Evolutionary conservation across 2,113 vertebrate species (phyloP), one percentile per base, ranked within the genome.

Genomic region (Cebus imitator): DNA sequence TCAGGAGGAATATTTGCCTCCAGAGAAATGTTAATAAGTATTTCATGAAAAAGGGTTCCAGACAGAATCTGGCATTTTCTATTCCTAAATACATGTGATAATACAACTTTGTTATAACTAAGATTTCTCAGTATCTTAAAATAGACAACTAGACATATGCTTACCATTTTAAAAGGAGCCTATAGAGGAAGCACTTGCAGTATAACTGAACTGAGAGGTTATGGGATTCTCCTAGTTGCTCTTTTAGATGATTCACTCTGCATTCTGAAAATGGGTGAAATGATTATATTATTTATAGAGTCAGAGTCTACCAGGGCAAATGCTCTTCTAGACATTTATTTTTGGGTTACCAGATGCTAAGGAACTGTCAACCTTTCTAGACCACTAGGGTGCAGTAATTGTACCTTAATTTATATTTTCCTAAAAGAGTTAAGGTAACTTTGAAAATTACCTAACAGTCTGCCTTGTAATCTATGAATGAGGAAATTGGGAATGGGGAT

Each of bases 51-150:
- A 94, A 66, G 6, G 6, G 20, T 95, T 92, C 76, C 37, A 93
- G 81, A 79, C 40, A 87, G 87, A 95, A 92, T 87, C 50, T 83
- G 52, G 48, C 37, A 72, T 94, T 95, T 97, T 97, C 43, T 95
- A 66, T 92, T 95, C 68, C 45, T 93, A 93, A 91, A 45, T 94
- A 75, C 80, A 61, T 88, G 35, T 82, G 58, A 92, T 87, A 93
- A 73, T 81, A 50, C 40, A 94, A 81, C 35, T 68, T 93, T 87
- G 37, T 97, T 94, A 82, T 85, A 90, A 48, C 88, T 84, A 73
- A 91, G 43, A 72, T 32, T 83, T 97, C 64, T 94, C 66, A 48
- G 75, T 23, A 12, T 90, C 66, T 87, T 87, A 80, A 95, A 97
- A 93, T 91, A 83, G 78, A 94, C 50, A 80, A 61, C 37, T 52